Evolutionary conservation across 2,888 invertebrate genomes (phyloP), one percentile per base, ranked within the genome.

Genomic region (Drosophila incognita): DNA sequence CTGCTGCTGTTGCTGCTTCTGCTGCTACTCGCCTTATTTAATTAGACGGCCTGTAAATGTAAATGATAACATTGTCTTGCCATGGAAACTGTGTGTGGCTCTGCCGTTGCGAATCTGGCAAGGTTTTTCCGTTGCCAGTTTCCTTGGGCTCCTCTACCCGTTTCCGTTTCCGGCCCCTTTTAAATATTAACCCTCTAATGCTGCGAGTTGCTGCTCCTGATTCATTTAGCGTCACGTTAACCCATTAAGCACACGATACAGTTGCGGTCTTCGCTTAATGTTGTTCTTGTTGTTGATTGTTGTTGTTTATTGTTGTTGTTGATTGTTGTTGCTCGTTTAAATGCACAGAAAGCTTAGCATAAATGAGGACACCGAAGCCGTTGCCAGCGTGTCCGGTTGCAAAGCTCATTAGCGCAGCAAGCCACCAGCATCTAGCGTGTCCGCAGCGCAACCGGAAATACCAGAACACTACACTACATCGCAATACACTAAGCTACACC

Each of bases 201-300:
- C 75, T 70, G 51, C 61, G 38, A 64, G 58, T 74, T 75, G 54
- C 67, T 46, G 60, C 65, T 62, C 69, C 71, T 89, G 88, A 89
- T 86, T 86, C 85, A 89, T 87, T 87, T 85, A 87, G 88, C 90
- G 80, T 87, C 88, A 89, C 88, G 85, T 87, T 86, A 87, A 89
- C 85, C 85, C 85, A 86, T 89, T 86, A 87, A 89, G 85, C 83
- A 73, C 59, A 74, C 65, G 88, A 80, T 87, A 76, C 85, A 77
- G 72, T 73, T 77, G 72, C 68, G 69, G 65, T 70, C 31, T 46
- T 40, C 21, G 18, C 35, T 61, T 15, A 0, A 18, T 48, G 40
- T 60, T 42, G 46, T n/a, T 51, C 5, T 33, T 29, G 24, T 15
- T 46, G 57, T 31, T 31, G 7, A 31, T 31, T 49, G 36, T 61